phyloP scores from a whole-genome alignment of 2,797 vertebrate genomes.

The Oreochromis grahami region DNA sequence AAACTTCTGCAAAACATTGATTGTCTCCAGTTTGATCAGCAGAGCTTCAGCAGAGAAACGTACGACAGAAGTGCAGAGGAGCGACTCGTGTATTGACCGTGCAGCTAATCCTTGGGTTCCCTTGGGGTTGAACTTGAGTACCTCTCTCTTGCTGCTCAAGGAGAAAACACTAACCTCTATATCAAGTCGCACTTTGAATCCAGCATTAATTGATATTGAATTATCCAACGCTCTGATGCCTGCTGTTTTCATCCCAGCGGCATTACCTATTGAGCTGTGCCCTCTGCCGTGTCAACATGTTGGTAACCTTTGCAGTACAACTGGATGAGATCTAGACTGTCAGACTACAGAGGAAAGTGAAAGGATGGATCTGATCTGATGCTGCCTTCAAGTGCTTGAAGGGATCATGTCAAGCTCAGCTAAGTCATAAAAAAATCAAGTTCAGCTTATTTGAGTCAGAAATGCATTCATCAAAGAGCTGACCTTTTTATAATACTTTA shows the following conservation, averaged over 20 bases:
- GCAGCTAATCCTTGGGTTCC: slow-evolving; percentile 39
- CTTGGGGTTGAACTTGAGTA: slow-evolving; percentile 26
- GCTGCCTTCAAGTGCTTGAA: background rate
- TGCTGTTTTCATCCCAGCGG: slow-evolving; percentile 34
- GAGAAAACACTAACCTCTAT: slow-evolving; percentile 50
- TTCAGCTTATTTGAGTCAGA: background rate
- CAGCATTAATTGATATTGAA: slow-evolving; percentile 67
- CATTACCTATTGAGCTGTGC: slow-evolving; percentile 6
- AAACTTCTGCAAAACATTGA: background rate
- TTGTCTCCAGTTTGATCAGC: slow-evolving; percentile 3
- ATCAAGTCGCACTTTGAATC: slow-evolving; percentile 41
- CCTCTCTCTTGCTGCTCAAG: slow-evolving; percentile 31
- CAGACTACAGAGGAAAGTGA: background rate
- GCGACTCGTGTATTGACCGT: slow-evolving; percentile 40
- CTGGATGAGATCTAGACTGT: background rate
- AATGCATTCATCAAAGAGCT: background rate
- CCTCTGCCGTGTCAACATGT: background rate
- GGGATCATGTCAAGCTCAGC: background rate
- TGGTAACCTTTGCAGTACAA: slow-evolving; percentile 1
- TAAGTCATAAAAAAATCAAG: background rate
- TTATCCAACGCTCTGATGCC: slow-evolving; percentile 50
- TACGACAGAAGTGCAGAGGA: background rate
- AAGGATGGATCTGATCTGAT: background rate
- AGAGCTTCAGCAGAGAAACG: background rate
- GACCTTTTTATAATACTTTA: background rate